These are phyloP conservation scores for Brachionus rubens DNA, from an alignment of 1,140 invertebrate genomes.

Conservation along the genomic window DNA sequence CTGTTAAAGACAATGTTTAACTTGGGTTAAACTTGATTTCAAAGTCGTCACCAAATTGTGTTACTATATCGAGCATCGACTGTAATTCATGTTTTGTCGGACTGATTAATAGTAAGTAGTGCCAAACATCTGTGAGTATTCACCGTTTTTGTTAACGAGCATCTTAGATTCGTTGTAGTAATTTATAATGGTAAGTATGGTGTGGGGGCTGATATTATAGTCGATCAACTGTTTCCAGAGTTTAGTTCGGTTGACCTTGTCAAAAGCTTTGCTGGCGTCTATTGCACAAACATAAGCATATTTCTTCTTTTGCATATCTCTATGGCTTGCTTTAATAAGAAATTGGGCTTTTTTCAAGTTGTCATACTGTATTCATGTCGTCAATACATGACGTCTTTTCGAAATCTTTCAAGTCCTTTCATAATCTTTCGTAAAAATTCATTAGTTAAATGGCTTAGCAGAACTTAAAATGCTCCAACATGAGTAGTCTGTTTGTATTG, in stretches of 20 bases:
- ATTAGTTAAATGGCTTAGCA: too few relatives aligned
- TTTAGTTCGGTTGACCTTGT: constrained; percentile 1
- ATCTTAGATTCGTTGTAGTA: neutral
- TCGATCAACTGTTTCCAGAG: neutral
- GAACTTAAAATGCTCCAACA: too few relatives aligned
- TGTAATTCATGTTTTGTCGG: neutral
- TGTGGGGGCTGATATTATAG: neutral
- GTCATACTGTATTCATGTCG: too few relatives aligned
- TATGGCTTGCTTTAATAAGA: neutral
- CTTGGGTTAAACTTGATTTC: constrained; percentile 13
- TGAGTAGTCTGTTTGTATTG: too few relatives aligned
- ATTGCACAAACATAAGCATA: neutral
- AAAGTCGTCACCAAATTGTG: neutral
- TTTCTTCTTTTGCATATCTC: neutral
- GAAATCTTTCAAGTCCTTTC: too few relatives aligned
- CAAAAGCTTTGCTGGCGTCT: constrained; percentile 19
- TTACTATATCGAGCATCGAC: neutral
- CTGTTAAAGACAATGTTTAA: neutral
- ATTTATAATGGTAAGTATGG: neutral
- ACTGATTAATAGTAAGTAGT: neutral
- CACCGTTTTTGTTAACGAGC: neutral
- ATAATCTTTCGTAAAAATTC: too few relatives aligned
- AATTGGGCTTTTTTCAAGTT: too few relatives aligned
- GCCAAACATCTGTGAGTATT: neutral
- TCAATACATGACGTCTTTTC: too few relatives aligned